phyloP scores from a whole-genome alignment of 2,113 vertebrate genomes.

The Myrmecobius fasciatus region DNA sequence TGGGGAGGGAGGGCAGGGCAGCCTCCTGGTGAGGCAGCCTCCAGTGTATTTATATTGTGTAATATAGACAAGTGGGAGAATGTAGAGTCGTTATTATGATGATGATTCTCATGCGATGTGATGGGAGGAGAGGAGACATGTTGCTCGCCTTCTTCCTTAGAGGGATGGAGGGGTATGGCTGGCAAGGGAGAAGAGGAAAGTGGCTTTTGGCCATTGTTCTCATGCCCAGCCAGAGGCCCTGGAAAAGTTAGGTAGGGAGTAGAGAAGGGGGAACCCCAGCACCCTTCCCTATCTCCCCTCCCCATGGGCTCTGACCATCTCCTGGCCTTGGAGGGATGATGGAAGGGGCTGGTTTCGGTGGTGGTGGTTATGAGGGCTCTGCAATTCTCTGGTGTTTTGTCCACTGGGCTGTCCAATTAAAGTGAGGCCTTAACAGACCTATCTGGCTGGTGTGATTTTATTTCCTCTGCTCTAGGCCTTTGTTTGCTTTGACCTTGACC shows the following conservation, averaged over 20 bases:
- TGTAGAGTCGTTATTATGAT: slow-evolving; percentile 77
- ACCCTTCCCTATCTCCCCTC: background rate
- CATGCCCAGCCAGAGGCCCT: background rate
- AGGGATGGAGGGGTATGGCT: background rate
- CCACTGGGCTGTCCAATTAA: slow-evolving; percentile 69
- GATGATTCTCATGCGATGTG: background rate
- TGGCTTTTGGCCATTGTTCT: background rate
- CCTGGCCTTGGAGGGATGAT: background rate
- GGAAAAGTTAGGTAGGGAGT: background rate
- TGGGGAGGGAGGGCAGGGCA: slow-evolving; percentile 21
- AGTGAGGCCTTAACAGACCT: slow-evolving; percentile 56
- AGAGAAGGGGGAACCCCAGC: background rate
- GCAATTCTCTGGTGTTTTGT: slow-evolving; percentile 23
- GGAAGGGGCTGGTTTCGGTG: background rate
- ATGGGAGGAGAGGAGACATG: slow-evolving; percentile 1
- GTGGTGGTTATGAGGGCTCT: background rate
- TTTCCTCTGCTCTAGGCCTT: slow-evolving; percentile 13
- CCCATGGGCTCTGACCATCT: background rate
- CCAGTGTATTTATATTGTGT: slow-evolving; percentile 81
- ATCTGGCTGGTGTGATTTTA: slow-evolving; percentile 42
- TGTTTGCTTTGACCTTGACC: background rate
- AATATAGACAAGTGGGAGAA: slow-evolving; percentile 76
- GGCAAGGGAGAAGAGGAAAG: background rate
- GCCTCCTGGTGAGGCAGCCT: background rate
- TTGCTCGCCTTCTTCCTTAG: background rate